These are phyloP conservation scores for Alectoris magna DNA, from an alignment of 2,797 vertebrate species.

Conservation along the genomic window DNA sequence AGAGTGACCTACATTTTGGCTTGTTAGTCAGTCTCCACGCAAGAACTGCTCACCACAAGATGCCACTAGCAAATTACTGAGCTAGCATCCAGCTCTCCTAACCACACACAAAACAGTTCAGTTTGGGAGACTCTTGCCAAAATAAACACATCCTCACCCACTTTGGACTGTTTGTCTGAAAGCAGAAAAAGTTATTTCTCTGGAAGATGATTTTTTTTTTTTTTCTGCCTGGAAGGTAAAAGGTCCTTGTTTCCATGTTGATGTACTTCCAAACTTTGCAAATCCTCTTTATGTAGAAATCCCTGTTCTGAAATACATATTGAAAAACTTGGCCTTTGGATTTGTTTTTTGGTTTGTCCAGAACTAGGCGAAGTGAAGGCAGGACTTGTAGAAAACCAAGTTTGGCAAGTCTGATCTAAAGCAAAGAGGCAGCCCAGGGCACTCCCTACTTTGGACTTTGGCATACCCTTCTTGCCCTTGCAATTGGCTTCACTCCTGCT, in stretches of 20 bases:
- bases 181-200: conserved; percentile 33
- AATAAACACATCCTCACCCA: conserved; percentile 48
- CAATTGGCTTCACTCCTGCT: neutral
- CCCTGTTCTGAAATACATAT: neutral
- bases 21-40: neutral
- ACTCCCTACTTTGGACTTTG: neutral
- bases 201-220: neutral
- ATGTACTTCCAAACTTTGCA: conserved; percentile 24
- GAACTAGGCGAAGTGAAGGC: neutral
- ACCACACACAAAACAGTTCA: conserved; percentile 24
- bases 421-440: neutral
- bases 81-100: neutral
- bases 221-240: conserved; percentile 38
- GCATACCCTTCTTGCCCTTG: neutral
- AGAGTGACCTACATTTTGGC: conserved; percentile 52
- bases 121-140: conserved; percentile 19
- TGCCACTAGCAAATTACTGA: conserved; percentile 47
- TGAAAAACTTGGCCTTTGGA: neutral
- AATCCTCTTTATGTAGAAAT: neutral
- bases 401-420: neutral
- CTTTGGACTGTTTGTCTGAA: conserved; percentile 22
- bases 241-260: conserved; percentile 14
- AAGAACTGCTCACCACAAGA: neutral
- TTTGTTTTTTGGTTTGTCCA: neutral
- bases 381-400: neutral